phyloP scores from a whole-genome alignment of 2,888 invertebrate species.

The Ellobium chinense region DNA sequence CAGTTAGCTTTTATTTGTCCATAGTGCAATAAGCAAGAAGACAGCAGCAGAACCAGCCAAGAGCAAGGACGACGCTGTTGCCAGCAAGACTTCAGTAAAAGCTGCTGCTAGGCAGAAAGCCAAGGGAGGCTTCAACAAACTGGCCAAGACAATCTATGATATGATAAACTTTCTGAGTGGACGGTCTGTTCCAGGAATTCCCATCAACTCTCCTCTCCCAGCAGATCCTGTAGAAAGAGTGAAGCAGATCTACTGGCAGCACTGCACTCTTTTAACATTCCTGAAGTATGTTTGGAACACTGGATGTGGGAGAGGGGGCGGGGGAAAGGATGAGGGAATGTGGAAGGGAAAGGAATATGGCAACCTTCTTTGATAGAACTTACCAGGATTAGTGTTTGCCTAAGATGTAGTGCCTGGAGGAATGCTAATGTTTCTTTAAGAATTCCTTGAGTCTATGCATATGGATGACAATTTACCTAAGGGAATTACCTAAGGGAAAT shows the following conservation, averaged over 20 bases:
- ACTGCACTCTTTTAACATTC: constrained; percentile 78
- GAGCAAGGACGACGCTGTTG: constrained; percentile 24
- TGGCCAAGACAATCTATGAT: constrained; percentile 77
- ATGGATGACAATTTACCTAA: too few relatives aligned
- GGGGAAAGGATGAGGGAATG: too few relatives aligned
- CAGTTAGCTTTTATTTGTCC: neutral
- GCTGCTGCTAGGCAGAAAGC: neutral
- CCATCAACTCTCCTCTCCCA: constrained; percentile 75
- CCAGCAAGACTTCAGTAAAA: constrained; percentile 14
- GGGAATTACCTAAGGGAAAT: too few relatives aligned
- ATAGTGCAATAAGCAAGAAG: constrained; percentile 61
- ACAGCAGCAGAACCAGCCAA: constrained; percentile 59
- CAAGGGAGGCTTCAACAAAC: constrained; percentile 34
- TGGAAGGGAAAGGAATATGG: too few relatives aligned
- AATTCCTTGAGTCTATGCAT: too few relatives aligned
- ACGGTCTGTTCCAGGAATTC: constrained; percentile 75
- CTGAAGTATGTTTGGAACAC: constrained; percentile 73
- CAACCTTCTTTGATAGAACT: too few relatives aligned
- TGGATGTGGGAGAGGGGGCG: too few relatives aligned
- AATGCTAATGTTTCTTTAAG: too few relatives aligned
- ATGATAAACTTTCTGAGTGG: constrained; percentile 78
- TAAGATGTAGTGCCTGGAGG: too few relatives aligned
- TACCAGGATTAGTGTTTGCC: too few relatives aligned
- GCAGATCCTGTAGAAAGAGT: constrained; percentile 74
- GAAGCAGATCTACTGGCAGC: constrained; percentile 78